These are phyloP conservation scores for Theretra japonica DNA, from an alignment of 2,888 invertebrate genomes.

Conservation along the genomic window DNA sequence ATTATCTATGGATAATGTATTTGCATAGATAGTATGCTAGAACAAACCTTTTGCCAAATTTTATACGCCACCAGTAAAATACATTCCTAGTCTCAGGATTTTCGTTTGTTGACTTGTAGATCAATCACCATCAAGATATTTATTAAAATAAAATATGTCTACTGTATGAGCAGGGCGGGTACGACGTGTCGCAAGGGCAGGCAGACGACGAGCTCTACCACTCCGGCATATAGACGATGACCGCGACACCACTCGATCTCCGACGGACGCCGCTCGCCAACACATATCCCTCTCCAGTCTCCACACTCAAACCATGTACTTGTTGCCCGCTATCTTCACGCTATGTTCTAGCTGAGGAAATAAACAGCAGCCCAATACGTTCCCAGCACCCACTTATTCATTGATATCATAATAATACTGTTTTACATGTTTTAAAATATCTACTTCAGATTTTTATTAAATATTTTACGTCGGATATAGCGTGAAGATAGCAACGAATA, in stretches of 20 bases:
- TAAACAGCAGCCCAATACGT: background rate
- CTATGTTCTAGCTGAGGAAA: background rate
- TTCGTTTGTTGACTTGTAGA: too few species aligned
- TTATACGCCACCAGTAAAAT: too few species aligned
- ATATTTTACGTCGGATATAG: background rate
- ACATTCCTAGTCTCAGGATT: too few species aligned
- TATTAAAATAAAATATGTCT: background rate
- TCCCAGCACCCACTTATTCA: background rate
- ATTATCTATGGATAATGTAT: too few species aligned
- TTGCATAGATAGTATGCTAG: too few species aligned
- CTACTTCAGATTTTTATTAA: background rate
- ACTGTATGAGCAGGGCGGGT: constrained; percentile 51
- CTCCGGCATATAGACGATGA: constrained; percentile 58
- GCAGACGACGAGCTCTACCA: constrained; percentile 46
- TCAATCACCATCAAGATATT: background rate
- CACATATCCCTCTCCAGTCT: constrained; percentile 3
- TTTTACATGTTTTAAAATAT: background rate
- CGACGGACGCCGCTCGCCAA: constrained; percentile 1
- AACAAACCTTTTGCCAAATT: too few species aligned
- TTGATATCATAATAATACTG: background rate
- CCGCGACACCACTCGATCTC: background rate
- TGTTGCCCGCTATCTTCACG: constrained; percentile 16
- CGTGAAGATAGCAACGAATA: constrained; percentile 5
- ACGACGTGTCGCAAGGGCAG: constrained; percentile 53
- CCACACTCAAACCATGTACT: background rate